Percentiles rank a stretch among this genome's conserved stretches.
Conservation (phyloP, 2,888 invertebrate species). For the Amphipoea lucens region DNA sequence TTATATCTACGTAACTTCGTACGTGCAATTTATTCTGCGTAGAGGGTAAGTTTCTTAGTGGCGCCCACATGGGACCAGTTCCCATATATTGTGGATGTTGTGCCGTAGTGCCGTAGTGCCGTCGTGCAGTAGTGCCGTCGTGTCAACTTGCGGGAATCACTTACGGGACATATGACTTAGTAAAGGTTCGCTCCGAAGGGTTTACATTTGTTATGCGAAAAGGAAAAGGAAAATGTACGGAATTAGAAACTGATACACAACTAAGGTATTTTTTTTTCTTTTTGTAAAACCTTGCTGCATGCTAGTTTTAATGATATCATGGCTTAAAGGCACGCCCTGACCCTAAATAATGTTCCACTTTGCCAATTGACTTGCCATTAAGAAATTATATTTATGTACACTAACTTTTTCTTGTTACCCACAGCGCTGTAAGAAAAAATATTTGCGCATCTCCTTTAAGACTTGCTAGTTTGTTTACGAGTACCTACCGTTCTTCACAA, state of each 20-base stretch:
- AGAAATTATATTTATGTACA: not conserved
- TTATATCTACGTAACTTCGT: conserved; percentile 47
- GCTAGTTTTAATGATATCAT: not conserved
- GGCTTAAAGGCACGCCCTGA: not conserved
- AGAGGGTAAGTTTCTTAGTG: conserved; percentile 53
- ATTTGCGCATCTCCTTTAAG: too few relatives aligned
- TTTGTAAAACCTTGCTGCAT: too few relatives aligned
- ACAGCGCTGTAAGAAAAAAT: too few relatives aligned
- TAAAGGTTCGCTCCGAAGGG: conserved; percentile 41
- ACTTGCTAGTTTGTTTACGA: not conserved
- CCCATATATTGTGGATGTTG: conserved; percentile 37
- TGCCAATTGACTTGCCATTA: not conserved
- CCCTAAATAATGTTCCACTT: not conserved
- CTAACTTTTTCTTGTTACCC: too few relatives aligned
- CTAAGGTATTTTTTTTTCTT: not conserved
- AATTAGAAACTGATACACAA: conserved; percentile 23
- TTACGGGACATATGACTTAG: conserved; percentile 49
- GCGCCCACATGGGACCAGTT: conserved; percentile 55
- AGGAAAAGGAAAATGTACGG: conserved; percentile 26
- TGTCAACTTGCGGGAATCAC: conserved; percentile 55
- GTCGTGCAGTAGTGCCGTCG: conserved; percentile 17
- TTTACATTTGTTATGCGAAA: conserved; percentile 51
- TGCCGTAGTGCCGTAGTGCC: conserved; percentile 15
- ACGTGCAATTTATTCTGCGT: conserved; percentile 54
- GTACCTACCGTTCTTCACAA: not conserved